These are phyloP conservation scores for Bombycilla garrulus DNA, from an alignment of 2,113 vertebrate species.

Conservation along the genomic window DNA sequence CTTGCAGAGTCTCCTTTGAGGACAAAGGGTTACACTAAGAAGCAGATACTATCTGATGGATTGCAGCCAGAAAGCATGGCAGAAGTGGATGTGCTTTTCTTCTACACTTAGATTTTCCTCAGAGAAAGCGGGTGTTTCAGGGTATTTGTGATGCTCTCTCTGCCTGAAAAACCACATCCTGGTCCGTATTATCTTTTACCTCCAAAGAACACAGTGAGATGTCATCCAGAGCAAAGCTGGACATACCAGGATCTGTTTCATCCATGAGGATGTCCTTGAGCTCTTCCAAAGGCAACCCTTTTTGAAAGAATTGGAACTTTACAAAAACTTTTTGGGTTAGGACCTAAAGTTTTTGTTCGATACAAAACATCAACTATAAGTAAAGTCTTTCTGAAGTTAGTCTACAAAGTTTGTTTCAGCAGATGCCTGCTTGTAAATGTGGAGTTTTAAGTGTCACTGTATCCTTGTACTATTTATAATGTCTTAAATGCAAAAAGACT, in stretches of 20 bases:
- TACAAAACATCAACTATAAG: neutral
- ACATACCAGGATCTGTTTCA: neutral
- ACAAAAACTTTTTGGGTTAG: neutral
- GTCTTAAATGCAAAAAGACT: neutral
- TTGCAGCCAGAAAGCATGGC: neutral
- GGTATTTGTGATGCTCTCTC: neutral
- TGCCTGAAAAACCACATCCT: neutral
- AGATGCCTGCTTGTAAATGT: neutral
- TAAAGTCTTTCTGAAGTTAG: neutral
- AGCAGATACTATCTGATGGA: neutral
- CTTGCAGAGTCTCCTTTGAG: neutral
- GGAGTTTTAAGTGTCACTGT: neutral
- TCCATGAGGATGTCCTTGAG: neutral
- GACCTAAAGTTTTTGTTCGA: neutral
- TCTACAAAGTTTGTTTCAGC: neutral
- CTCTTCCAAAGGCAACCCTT: neutral
- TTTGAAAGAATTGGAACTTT: neutral
- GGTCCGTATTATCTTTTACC: accelerated
- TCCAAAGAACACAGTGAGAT: neutral
- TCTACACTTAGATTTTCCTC: neutral
- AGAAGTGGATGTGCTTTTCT: neutral
- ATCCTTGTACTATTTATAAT: neutral
- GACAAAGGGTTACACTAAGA: neutral
- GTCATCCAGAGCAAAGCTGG: neutral
- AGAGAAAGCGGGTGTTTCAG: neutral